phyloP scores from a whole-genome alignment of 1,140 invertebrate genomes.

The Drosophila melanica region DNA sequence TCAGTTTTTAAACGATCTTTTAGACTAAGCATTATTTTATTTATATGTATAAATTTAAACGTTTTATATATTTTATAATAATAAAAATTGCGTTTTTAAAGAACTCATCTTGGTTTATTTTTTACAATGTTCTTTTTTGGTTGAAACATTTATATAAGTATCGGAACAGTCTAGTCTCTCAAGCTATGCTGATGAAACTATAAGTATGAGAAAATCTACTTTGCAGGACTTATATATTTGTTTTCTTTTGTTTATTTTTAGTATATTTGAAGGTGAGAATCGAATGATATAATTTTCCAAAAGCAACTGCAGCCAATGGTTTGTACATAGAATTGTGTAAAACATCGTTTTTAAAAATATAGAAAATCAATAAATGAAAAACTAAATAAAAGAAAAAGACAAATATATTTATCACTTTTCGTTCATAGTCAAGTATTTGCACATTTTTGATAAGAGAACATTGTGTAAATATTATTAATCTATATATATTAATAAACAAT shows the following conservation, averaged over 20 bases:
- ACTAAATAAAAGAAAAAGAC: neutral
- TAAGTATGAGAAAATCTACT: no score
- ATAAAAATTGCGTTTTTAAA: constrained; percentile 79
- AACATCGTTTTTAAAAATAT: constrained; percentile 4
- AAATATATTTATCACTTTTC: constrained; percentile 25
- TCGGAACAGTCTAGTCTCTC: no score
- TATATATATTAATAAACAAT: constrained; percentile 32
- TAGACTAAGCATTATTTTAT: constrained; percentile 78
- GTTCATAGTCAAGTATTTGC: constrained; percentile 13
- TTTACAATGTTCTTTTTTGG: neutral
- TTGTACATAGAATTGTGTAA: constrained; percentile 53
- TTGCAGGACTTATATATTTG: no score
- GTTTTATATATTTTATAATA: constrained; percentile 81
- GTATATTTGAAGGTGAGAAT: neutral
- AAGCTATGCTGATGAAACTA: no score
- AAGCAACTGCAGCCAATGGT: constrained; percentile 30
- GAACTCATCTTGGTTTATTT: constrained; percentile 26
- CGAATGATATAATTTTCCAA: neutral
- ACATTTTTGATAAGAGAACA: constrained; percentile 22
- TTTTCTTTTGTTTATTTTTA: constrained; percentile 19
- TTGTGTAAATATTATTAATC: constrained; percentile 61
- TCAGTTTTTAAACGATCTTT: constrained; percentile 74
- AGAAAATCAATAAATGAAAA: constrained; percentile 11
- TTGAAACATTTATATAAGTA: no score
- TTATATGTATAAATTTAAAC: constrained; percentile 75